Evolutionary conservation across 2,797 vertebrate genomes (phyloP).

Genomic region (Mus minutoides): DNA sequence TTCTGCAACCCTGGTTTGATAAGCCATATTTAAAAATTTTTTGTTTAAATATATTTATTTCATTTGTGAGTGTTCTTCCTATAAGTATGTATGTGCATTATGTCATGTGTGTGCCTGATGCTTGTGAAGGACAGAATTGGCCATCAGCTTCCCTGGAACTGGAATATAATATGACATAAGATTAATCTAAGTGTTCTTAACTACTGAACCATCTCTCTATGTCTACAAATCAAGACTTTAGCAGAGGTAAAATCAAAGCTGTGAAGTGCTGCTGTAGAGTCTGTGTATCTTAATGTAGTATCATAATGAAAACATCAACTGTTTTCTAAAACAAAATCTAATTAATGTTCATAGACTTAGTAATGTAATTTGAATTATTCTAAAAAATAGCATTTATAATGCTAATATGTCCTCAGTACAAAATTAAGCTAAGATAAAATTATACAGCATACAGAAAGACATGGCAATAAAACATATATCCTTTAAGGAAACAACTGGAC

Average conservation of each 20-base stretch:
- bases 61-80: not conserved
- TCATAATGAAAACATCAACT: slow-evolving; percentile 23
- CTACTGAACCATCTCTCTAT: not conserved
- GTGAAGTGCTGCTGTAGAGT: not conserved
- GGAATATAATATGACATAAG: not conserved
- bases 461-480: not conserved
- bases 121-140: not conserved
- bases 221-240: not conserved
- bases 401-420: slow-evolving; percentile 5
- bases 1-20: not conserved
- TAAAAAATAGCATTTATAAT: not conserved
- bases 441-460: not conserved
- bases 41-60: not conserved
- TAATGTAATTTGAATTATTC: slow-evolving; percentile 53
- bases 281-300: not conserved
- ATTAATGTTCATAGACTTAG: not conserved
- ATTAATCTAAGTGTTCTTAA: not conserved
- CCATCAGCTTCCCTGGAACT: not conserved
- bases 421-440: slow-evolving; percentile 26
- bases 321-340: slow-evolving; percentile 50
- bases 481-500: not conserved
- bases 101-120: not conserved
- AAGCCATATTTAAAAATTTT: not conserved
- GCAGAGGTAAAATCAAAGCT: not conserved
- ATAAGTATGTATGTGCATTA: not conserved